phyloP scores from a whole-genome alignment of 2,113 vertebrate species.

The Sturnira hondurensis region DNA sequence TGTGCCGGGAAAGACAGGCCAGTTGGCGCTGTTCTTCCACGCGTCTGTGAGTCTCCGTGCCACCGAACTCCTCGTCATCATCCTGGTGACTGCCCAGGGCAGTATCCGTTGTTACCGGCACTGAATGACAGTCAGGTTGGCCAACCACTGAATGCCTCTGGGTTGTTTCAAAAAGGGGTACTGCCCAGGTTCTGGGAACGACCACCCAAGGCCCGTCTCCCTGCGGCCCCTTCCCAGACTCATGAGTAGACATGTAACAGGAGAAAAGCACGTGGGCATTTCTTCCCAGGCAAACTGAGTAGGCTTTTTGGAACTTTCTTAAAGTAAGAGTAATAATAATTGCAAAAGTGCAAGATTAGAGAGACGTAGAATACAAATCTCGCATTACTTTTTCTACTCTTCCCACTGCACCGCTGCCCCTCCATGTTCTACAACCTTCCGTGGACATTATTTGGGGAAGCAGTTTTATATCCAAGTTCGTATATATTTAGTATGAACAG shows the following conservation, averaged over 20 bases:
- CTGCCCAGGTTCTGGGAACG: fast-evolving
- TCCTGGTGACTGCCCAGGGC: not conserved
- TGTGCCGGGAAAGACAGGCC: not conserved
- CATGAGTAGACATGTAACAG: fast-evolving
- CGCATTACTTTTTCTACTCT: not conserved
- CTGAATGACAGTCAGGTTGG: not conserved
- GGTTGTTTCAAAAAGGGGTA: not conserved
- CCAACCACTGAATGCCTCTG: fast-evolving
- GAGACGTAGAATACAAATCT: not conserved
- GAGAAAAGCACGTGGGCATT: fast-evolving
- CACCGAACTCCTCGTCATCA: fast-evolving
- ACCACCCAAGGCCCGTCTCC: not conserved
- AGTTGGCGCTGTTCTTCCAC: not conserved
- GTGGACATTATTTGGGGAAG: not conserved
- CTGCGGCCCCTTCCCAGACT: not conserved
- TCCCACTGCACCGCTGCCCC: fast-evolving
- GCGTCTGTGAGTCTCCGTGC: not conserved
- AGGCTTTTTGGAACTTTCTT: not conserved
- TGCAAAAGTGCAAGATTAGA: not conserved
- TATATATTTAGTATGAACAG: not conserved
- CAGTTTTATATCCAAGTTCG: not conserved
- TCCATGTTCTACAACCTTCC: not conserved
- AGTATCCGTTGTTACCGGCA: fast-evolving
- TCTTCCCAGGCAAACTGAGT: fast-evolving
- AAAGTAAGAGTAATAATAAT: not conserved